A percentile compares a stretch with the other conserved stretches of the same genome.
Conservation (phyloP, 2,113 vertebrate genomes). For the Numida meleagris region DNA sequence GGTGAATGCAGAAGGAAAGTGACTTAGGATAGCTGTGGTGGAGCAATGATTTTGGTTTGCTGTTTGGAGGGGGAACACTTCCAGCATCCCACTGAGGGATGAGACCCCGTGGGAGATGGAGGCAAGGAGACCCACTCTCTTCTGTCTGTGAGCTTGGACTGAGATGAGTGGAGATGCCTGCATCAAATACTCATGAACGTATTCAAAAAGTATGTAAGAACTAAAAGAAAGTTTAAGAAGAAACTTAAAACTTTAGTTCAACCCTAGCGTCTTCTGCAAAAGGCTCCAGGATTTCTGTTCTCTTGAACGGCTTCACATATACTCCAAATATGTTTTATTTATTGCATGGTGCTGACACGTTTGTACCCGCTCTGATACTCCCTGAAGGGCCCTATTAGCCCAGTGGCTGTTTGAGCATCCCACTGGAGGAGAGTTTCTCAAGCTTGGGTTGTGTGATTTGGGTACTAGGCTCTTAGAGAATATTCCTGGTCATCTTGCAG, state of each 20-base stretch:
- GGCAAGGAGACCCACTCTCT: background rate
- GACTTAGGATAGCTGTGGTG: background rate
- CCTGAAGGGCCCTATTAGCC: background rate
- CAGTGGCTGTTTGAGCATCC: background rate
- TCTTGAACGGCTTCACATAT: background rate
- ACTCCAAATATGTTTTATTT: background rate
- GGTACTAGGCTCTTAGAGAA: background rate
- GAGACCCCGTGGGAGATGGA: background rate
- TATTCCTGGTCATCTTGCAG: background rate
- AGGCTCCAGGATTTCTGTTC: background rate
- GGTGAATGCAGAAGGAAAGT: background rate
- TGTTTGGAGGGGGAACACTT: background rate
- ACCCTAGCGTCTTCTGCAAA: background rate
- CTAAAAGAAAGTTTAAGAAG: background rate
- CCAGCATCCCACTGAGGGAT: rapidly evolving
- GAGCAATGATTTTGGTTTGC: background rate
- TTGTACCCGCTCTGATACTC: background rate
- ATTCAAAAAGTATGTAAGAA: background rate
- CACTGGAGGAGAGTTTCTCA: background rate
- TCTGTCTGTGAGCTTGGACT: rapidly evolving
- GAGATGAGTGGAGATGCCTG: background rate
- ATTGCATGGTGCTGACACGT: background rate
- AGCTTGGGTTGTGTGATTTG: background rate
- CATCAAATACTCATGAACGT: background rate
- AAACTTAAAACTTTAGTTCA: background rate